Evolutionary conservation across 2,113 vertebrate species (phyloP).

Genomic region (Plecturocebus donacophilus): DNA sequence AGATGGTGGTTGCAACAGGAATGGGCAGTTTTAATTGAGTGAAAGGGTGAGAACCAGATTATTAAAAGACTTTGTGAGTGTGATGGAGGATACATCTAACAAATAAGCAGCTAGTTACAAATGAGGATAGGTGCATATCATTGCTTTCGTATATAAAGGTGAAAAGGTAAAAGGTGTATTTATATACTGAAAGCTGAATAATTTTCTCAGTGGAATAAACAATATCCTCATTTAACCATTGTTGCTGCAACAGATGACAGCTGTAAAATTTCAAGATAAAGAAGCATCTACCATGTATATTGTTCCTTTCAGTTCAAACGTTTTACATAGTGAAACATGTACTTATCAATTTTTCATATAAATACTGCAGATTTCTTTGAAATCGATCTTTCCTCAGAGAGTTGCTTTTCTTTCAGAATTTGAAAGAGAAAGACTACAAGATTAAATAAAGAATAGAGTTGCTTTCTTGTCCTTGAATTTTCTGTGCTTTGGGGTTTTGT

Average conservation of each 20-base stretch:
- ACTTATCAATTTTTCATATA: constrained; percentile 63
- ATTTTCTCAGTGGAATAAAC: constrained; percentile 38
- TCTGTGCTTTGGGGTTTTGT: background rate
- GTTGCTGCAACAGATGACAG: constrained; percentile 43
- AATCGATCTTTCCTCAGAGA: constrained; percentile 42
- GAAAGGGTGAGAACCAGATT: background rate
- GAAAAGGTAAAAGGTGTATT: background rate
- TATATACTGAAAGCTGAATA: background rate
- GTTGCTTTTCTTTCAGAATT: constrained; percentile 43
- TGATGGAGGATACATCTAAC: background rate
- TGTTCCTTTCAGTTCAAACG: constrained; percentile 46
- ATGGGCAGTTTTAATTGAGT: background rate
- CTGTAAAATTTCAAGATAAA: constrained; percentile 46
- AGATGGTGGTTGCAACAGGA: background rate
- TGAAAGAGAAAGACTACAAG: constrained; percentile 34
- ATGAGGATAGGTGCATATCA: background rate
- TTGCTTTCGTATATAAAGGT: background rate
- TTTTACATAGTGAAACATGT: constrained; percentile 43
- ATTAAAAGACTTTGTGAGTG: rapidly evolving
- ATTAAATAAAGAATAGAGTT: constrained; percentile 49
- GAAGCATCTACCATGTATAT: constrained; percentile 37
- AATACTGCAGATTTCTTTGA: constrained; percentile 54
- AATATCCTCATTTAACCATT: constrained; percentile 37
- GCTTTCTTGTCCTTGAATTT: constrained; percentile 37
- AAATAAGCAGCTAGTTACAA: background rate